Conservation (phyloP, 2,888 invertebrate species). For the Cosmopolites sordidus region DNA sequence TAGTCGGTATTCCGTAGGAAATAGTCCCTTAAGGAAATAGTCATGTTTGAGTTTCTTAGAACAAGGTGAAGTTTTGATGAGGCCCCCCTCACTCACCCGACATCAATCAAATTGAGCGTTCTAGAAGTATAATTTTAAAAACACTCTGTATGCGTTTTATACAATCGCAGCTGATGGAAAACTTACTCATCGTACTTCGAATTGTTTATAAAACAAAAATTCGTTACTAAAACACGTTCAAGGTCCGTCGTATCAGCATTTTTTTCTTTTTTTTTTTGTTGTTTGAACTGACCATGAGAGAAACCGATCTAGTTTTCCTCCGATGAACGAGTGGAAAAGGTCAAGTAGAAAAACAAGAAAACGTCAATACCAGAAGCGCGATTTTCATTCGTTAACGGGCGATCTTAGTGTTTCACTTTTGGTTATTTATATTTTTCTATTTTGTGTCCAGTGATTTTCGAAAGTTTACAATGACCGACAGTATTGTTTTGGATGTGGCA, state of each 20-base stretch:
- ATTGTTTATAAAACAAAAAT: slow-evolving; percentile 18
- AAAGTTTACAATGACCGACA: not conserved
- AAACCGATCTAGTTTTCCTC: not conserved
- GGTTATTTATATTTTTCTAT: not conserved
- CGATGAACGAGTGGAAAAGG: no score
- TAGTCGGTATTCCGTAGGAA: no score
- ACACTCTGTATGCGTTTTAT: not conserved
- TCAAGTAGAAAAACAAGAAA: no score
- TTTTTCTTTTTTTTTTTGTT: not conserved
- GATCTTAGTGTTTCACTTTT: no score
- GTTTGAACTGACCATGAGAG: not conserved
- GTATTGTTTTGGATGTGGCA: not conserved
- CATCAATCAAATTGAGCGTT: no score
- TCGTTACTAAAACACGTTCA: slow-evolving; percentile 19
- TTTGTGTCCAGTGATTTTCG: not conserved
- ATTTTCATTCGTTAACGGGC: no score
- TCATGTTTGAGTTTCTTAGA: no score
- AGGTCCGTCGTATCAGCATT: slow-evolving; percentile 7
- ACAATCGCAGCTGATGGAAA: slow-evolving; percentile 6
- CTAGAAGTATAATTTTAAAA: no score
- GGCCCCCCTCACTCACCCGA: no score
- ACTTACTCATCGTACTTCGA: slow-evolving; percentile 10
- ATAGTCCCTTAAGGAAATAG: no score
- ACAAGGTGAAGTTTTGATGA: no score
- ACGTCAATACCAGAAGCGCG: no score